Evolutionary conservation across 2,797 vertebrate species (phyloP).

Genomic region (Chloroceryle amazona): DNA sequence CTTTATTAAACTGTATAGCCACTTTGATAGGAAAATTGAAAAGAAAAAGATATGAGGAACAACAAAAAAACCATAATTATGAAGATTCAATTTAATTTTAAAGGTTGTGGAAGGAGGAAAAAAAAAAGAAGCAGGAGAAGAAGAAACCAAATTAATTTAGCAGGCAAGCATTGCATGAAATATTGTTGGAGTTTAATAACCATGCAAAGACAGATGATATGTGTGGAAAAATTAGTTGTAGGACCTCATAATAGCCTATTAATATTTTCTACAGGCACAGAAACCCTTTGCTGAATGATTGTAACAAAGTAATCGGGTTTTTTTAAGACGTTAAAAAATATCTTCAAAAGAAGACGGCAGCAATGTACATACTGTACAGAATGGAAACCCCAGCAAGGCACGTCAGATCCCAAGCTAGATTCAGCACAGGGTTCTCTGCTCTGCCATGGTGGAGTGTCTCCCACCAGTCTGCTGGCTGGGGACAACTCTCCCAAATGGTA

Average conservation of each 20-base stretch:
- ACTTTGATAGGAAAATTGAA: constrained; percentile 86
- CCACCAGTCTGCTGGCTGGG: not conserved
- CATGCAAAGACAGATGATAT: constrained; percentile 88
- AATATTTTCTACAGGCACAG: constrained; percentile 85
- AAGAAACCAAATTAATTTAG: constrained; percentile 87
- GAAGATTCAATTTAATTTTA: constrained; percentile 87
- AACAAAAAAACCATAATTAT: constrained; percentile 86
- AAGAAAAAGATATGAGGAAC: constrained; percentile 83
- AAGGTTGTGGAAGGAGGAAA: constrained; percentile 82
- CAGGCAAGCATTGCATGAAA: constrained; percentile 87
- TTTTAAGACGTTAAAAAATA: constrained; percentile 76
- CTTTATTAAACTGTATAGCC: constrained; percentile 84
- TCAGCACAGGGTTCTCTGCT: not conserved
- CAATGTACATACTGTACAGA: constrained; percentile 44
- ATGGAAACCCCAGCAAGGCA: not conserved
- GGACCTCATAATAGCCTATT: constrained; percentile 89
- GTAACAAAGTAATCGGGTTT: constrained; percentile 82
- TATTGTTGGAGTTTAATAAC: constrained; percentile 90
- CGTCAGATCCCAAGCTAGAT: constrained; percentile 5
- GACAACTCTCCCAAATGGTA: not conserved
- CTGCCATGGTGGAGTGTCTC: not conserved
- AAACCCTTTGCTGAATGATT: constrained; percentile 85
- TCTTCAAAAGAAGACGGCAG: constrained; percentile 81
- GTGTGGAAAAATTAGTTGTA: constrained; percentile 89
- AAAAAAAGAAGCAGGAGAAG: constrained; percentile 80